Evolutionary conservation across 1,140 invertebrate species (phyloP), one percentile per base, ranked within the genome.

Genomic region (Drosophila sproati): DNA sequence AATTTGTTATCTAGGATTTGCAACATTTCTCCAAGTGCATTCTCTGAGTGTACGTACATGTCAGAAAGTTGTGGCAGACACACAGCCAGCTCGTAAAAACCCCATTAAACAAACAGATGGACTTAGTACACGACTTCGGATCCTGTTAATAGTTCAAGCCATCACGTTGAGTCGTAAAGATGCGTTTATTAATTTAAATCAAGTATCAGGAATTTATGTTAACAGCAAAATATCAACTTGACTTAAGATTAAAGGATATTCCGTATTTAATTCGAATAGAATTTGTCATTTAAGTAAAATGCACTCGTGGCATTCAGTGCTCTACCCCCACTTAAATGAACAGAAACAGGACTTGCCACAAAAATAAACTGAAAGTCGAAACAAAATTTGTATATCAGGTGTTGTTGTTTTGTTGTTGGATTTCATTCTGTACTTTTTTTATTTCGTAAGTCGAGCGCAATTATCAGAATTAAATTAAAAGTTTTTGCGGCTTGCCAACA

Each of bases 401-500:
- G 12, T 56, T 43, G 62, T 67, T 73, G n/a, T 45, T 56, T 54
- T 20, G 37, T 29, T 7, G 35, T 35, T n/a, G 10, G 10, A 57
- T 62, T 57, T 69, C 8, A 35, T 6, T 52, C 52, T 63, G 20
- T 20, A 20, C 20, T 29, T 55, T 10, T 70, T 63, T 50, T 70
- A 31, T 62, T 37, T 8, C 60, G 56, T 37, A 37, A 62, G 67
- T 74, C 43, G 45, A 62, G 37, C 54, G 64, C 80, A 88, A 83
- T 87, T 82, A 88, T 80, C 73, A 56, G 67, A 74, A 83, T 83
- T 74, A 83, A 83, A 70, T 87, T 63, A 78, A 83, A 89, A 88
- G 73, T 83, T 88, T 77, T 50, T 71, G 77, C 47, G 57, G 60
- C 35, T 54, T 61, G 81, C 59, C 45, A 71, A 61, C 81, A 63